Conservation (phyloP, 2,113 vertebrate genomes). For the Atractosteus spatula region DNA sequence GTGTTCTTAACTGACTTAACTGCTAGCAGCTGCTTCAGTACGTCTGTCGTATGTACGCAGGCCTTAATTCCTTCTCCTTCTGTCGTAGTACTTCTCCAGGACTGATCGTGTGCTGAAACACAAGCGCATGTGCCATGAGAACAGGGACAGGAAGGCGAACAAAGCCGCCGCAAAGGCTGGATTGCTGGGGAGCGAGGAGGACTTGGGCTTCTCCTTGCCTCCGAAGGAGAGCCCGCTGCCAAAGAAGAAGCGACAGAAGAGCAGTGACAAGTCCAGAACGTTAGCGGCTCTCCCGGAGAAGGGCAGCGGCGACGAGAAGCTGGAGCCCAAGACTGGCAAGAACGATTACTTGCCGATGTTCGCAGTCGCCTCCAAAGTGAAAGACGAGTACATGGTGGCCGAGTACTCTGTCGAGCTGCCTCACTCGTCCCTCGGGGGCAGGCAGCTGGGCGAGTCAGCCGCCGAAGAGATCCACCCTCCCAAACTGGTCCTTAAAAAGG, state of each 20-base stretch:
- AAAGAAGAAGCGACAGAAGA: constrained; percentile 93
- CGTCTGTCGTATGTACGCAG: no score
- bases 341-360: constrained; percentile 85
- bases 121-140: constrained; percentile 98
- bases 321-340: constrained; percentile 77
- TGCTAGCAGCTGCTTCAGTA: no score
- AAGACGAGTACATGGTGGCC: constrained; percentile 90
- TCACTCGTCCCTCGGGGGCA: constrained; percentile 68
- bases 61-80: neutral
- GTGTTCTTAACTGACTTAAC: no score
- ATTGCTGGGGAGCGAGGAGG: constrained; percentile 72
- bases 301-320: constrained; percentile 67
- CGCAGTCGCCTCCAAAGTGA: constrained; percentile 85
- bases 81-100: constrained; percentile 90
- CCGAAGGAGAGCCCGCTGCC: constrained; percentile 87
- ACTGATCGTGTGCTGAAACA: constrained; percentile 97
- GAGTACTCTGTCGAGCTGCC: constrained; percentile 90
- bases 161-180: constrained; percentile 82
- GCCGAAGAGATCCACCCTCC: constrained; percentile 82
- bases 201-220: constrained; percentile 67
- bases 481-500: constrained; percentile 91
- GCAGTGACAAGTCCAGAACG: constrained; percentile 71
- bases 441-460: constrained; percentile 72
- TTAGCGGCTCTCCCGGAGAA: constrained; percentile 53
- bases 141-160: constrained; percentile 84